phyloP scores from a whole-genome alignment of 1,140 invertebrate species.

The Leptopilina clavipes region DNA sequence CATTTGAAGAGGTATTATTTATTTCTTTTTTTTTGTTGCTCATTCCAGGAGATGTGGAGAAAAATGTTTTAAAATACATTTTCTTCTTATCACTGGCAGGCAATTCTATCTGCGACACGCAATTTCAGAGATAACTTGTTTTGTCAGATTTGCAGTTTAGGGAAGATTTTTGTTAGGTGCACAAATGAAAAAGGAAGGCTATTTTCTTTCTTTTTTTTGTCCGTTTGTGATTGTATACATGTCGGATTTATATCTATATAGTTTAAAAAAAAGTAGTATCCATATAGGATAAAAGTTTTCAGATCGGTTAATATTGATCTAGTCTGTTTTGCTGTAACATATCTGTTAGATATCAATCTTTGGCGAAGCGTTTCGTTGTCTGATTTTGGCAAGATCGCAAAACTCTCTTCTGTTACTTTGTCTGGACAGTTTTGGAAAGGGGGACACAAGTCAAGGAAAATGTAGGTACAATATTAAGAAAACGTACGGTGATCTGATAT shows the following conservation, averaged over 20 bases:
- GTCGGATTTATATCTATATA: too few relatives aligned
- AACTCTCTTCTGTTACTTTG: background rate
- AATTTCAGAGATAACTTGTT: constrained; percentile 4
- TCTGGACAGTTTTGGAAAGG: constrained; percentile 6
- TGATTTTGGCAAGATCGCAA: constrained; percentile 55
- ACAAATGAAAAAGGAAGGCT: background rate
- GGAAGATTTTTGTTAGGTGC: background rate
- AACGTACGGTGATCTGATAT: background rate
- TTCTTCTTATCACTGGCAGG: background rate
- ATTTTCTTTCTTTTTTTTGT: background rate
- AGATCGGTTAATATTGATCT: background rate
- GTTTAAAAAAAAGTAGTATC: constrained; percentile 9
- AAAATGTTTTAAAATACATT: background rate
- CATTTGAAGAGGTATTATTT: too few relatives aligned
- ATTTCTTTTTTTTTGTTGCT: background rate
- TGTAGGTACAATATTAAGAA: constrained; percentile 3
- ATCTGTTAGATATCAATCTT: constrained; percentile 51
- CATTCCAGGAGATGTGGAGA: background rate
- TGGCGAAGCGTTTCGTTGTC: constrained; percentile 51
- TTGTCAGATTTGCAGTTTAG: background rate
- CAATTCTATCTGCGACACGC: background rate
- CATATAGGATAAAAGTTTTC: background rate
- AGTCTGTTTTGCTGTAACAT: constrained; percentile 25
- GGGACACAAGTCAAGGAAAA: background rate
- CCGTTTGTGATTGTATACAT: too few relatives aligned